Conservation (phyloP, 2,113 vertebrate genomes). For the zebrafish (Danio rerio) region DNA sequence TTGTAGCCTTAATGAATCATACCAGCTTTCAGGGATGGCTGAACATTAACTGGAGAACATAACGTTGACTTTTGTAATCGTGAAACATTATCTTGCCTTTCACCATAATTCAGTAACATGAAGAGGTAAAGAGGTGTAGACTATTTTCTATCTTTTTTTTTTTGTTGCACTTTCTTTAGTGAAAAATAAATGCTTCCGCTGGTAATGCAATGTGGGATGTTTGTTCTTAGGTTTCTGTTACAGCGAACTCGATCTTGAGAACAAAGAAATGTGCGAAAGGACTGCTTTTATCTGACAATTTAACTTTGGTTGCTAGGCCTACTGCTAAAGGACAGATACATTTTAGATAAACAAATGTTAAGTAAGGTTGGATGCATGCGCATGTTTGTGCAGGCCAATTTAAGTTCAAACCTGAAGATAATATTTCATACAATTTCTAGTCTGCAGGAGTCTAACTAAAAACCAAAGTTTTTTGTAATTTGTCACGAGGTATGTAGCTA, state of each 20-base stretch:
- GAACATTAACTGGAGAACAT: background rate
- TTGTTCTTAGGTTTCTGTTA: conserved; percentile 75
- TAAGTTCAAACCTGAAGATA: too few relatives aligned
- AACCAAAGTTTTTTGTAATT: too few relatives aligned
- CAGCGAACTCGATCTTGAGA: conserved; percentile 72
- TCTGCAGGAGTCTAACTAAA: background rate
- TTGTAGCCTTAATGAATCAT: background rate
- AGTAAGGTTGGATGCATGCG: background rate
- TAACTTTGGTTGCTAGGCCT: background rate
- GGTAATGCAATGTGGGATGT: conserved; percentile 77
- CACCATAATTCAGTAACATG: conserved; percentile 23
- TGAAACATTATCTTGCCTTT: conserved; percentile 20
- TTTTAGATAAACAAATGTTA: background rate
- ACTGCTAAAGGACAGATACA: conserved; percentile 1
- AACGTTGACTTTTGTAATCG: background rate
- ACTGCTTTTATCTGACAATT: conserved; percentile 71
- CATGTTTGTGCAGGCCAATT: too few relatives aligned
- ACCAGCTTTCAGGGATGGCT: background rate
- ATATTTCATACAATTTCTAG: background rate
- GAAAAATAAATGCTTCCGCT: conserved; percentile 79
- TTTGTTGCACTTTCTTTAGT: too few relatives aligned
- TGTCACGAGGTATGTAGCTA: too few relatives aligned
- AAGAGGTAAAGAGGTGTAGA: conserved; percentile 1
- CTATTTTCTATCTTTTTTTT: too few relatives aligned
- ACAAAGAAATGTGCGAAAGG: conserved; percentile 73